Percentiles rank a stretch among this genome's conserved stretches.
Conservation (phyloP, 2,113 vertebrate genomes). For the Peromyscus leucopus region DNA sequence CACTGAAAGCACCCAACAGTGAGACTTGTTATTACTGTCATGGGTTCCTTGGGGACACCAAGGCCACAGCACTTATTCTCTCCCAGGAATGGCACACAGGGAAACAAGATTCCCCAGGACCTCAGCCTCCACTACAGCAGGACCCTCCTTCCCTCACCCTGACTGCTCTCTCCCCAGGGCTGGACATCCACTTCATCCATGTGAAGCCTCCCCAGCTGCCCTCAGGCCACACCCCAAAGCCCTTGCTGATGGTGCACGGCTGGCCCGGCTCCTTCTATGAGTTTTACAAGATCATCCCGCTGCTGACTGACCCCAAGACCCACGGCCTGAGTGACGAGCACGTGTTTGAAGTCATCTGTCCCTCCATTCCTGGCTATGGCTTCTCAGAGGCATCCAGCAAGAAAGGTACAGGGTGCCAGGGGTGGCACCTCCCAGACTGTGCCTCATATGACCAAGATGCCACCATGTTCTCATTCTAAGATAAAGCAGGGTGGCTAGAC, state of each 20-base stretch:
- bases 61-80: neutral
- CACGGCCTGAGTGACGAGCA: constrained; percentile 82
- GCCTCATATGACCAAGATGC: too few species aligned
- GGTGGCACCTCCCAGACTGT: neutral
- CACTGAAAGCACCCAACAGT: neutral
- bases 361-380: constrained; percentile 90
- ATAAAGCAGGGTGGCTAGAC: too few species aligned
- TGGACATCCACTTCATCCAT: constrained; percentile 89
- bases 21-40: neutral
- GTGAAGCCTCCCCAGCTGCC: constrained; percentile 83
- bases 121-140: neutral
- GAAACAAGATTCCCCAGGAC: neutral
- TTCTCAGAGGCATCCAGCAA: constrained; percentile 90
- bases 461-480: neutral
- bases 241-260: constrained; percentile 89
- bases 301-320: constrained; percentile 87
- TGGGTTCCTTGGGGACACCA: neutral
- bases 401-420: constrained; percentile 81
- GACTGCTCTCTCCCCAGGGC: constrained; percentile 80
- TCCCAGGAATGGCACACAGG: neutral
- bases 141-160: neutral
- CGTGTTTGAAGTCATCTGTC: constrained; percentile 89
- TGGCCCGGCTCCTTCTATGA: constrained; percentile 90
- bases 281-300: constrained; percentile 90
- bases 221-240: constrained; percentile 80